Evolutionary conservation across 2,888 invertebrate genomes (phyloP).

Genomic region (Hyppa rectilinea): DNA sequence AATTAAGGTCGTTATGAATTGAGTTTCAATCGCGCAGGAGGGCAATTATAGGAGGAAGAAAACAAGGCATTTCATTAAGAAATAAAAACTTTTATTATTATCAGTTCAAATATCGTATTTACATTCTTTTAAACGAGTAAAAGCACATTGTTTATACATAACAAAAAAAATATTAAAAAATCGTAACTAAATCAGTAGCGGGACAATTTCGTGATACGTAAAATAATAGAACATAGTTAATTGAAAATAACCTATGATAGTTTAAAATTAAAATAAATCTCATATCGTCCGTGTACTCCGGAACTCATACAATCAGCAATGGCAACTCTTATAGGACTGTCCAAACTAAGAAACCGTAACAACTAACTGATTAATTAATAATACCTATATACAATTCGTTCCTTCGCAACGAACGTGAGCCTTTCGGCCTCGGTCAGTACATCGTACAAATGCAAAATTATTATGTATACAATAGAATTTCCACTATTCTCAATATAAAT

Average conservation of each 20-base stretch:
- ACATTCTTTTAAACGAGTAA: slow-evolving; percentile 90
- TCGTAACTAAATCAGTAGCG: slow-evolving; percentile 78
- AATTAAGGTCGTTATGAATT: slow-evolving; percentile 39
- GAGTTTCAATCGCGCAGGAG: slow-evolving; percentile 9
- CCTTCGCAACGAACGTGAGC: slow-evolving; percentile 60
- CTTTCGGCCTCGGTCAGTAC: slow-evolving; percentile 59
- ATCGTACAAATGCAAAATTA: slow-evolving; percentile 78
- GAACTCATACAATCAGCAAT: slow-evolving; percentile 76
- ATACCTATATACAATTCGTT: slow-evolving; percentile 67
- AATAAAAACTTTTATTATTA: slow-evolving; percentile 91
- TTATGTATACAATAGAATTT: slow-evolving; percentile 79
- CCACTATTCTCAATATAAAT: slow-evolving; percentile 79
- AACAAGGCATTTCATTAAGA: slow-evolving; percentile 84
- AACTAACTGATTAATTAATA: slow-evolving; percentile 69
- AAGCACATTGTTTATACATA: slow-evolving; percentile 89
- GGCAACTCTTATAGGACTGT: slow-evolving; percentile 83
- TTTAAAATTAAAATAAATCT: slow-evolving; percentile 82
- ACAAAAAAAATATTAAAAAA: slow-evolving; percentile 76
- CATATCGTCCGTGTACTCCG: slow-evolving; percentile 73
- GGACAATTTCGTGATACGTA: slow-evolving; percentile 80
- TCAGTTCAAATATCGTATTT: slow-evolving; percentile 91
- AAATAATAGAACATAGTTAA: slow-evolving; percentile 77
- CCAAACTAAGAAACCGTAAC: slow-evolving; percentile 74
- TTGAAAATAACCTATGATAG: slow-evolving; percentile 77
- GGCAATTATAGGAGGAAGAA: slow-evolving; percentile 32